Percentiles rank a stretch among this genome's conserved stretches.
These are phyloP conservation scores for Lipophrys pholis DNA, from an alignment of 2,113 vertebrate genomes.

Conservation along the genomic window DNA sequence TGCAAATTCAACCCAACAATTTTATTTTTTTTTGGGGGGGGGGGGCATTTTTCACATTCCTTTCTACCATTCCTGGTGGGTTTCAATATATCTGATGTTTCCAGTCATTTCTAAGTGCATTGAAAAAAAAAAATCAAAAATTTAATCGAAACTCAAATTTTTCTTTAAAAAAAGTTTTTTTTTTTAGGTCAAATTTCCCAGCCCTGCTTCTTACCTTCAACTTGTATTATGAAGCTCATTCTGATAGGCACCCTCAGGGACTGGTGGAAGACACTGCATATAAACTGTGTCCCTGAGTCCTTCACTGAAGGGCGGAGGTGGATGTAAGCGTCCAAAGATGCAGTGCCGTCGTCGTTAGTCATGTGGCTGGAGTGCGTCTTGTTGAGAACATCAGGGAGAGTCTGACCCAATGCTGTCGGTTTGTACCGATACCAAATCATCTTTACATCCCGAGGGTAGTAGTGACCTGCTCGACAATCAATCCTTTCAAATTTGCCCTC, in stretches of 20 bases:
- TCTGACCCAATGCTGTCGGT: no score
- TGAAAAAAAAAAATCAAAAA: no score
- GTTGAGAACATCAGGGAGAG: no score
- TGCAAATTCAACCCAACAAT: no score
- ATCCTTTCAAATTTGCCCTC: constrained; percentile 78
- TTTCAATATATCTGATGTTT: no score
- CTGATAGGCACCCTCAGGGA: constrained; percentile 77
- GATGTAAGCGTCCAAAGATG: constrained; percentile 80
- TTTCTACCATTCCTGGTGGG: no score
- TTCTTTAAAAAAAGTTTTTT: no score
- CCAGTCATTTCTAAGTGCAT: no score
- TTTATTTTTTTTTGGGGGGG: no score
- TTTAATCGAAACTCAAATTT: no score
- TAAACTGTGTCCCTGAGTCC: constrained; percentile 70
- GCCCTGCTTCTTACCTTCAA: constrained; percentile 66
- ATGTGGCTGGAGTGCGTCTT: constrained; percentile 70
- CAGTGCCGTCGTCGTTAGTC: constrained; percentile 72
- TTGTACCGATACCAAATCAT: constrained; percentile 70
- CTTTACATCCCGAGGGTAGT: constrained; percentile 82
- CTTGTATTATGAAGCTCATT: constrained; percentile 78
- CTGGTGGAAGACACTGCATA: constrained; percentile 80
- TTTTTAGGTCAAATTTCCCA: no score
- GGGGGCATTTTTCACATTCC: no score
- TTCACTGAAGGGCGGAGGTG: constrained; percentile 67
- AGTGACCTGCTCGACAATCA: constrained; percentile 71